Base-by-base conservation (phyloP, 2,888 invertebrate genomes). In the Vesta saturnalis region DNA sequence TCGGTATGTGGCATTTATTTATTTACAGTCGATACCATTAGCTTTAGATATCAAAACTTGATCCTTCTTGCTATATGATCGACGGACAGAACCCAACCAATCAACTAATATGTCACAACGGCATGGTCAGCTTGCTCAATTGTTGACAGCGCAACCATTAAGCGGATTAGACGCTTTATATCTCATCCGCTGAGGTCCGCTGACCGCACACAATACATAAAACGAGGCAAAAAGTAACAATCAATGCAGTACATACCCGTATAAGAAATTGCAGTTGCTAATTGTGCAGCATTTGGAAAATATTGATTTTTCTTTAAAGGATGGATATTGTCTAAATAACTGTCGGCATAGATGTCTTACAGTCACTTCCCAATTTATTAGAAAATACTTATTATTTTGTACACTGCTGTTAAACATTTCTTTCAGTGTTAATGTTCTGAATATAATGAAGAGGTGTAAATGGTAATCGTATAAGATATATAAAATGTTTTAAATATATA, bases 291-390 rank as follows among this genome's bases (percentile, higher is more conserved):
- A 10, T 18, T 16, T 49, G 12, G 49, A 49, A 49, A 14, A 43
- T 43, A 43, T 49, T 49, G 49, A 15, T 49, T 18, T 49, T 49
- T 49, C 49, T 49, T 19, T 16, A 19, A 49, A 49, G 16, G 49
- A 18, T 49, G n/a, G n/a, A n/a, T n/a, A n/a, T n/a, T n/a, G n/a
- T n/a, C n/a, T n/a, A n/a, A n/a, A n/a, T n/a, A n/a, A 49, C 16
- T 49, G 2, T 49, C n/a, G n/a, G 49, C 15, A 49, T 19, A 49
- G 16, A 49, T 18, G 19, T 5, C 49, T 16, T 5, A 15, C 49
- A 49, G 49, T 49, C 3, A 49, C n/a, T n/a, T n/a, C n/a, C n/a
- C n/a, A n/a, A n/a, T n/a, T n/a, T n/a, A n/a, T n/a, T n/a, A n/a
- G n/a, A n/a, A n/a, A n/a, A n/a, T 15, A n/a, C n/a, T n/a, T n/a